phyloP scores from a whole-genome alignment of 2,797 vertebrate species.

The Ctenosaura bakeri region DNA sequence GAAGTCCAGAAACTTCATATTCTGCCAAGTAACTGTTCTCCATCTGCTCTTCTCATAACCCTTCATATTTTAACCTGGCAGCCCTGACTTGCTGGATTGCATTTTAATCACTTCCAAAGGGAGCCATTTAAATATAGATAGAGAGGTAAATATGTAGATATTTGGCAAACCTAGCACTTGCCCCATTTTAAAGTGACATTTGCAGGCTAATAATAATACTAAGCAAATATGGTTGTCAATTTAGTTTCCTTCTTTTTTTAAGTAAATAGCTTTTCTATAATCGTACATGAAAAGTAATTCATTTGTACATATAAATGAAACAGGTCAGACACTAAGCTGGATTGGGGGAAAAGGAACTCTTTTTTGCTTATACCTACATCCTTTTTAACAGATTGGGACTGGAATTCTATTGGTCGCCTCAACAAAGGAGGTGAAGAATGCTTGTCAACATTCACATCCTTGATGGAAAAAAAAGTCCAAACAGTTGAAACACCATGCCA shows the following conservation, averaged over 20 bases:
- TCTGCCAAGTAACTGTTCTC: background rate
- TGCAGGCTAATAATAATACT: background rate
- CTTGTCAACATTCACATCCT: too few species aligned
- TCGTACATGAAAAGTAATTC: conserved; percentile 29
- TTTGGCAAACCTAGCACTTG: background rate
- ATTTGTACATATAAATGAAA: conserved; percentile 22
- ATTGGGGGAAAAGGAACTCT: background rate
- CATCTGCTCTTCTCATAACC: background rate
- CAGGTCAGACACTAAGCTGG: conserved; percentile 2
- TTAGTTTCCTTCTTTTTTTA: conserved; percentile 47
- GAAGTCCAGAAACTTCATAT: background rate
- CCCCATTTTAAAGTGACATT: background rate
- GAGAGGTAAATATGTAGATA: background rate
- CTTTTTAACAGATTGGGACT: conserved; percentile 53
- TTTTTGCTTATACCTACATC: conserved; percentile 13
- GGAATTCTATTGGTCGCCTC: too few species aligned
- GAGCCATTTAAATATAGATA: background rate
- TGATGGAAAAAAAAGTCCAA: too few species aligned
- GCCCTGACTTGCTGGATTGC: conserved; percentile 16
- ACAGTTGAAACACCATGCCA: too few species aligned
- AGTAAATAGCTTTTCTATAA: conserved; percentile 46
- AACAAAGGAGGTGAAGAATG: too few species aligned
- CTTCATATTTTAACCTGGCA: background rate
- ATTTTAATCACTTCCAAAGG: conserved; percentile 28
- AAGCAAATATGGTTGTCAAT: conserved; percentile 31